phyloP scores from a whole-genome alignment of 2,888 invertebrate genomes.

The Bugula neritina region DNA sequence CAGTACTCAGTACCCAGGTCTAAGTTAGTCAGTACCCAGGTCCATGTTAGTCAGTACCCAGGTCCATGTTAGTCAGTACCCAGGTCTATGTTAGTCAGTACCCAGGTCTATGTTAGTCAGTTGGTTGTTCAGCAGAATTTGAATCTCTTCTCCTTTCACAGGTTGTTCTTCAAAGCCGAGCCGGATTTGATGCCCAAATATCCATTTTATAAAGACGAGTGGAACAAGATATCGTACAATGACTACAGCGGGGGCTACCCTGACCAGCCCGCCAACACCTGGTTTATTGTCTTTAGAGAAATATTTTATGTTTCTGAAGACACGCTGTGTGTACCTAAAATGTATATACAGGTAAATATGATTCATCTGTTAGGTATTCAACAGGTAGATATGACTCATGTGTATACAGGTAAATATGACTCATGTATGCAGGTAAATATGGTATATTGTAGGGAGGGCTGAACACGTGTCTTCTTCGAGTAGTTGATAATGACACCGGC shows the following conservation, averaged over 20 bases:
- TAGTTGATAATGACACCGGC: slow-evolving; percentile 53
- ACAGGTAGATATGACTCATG: neutral
- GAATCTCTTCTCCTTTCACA: too few relatives aligned
- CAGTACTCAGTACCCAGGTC: too few relatives aligned
- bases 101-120: too few relatives aligned
- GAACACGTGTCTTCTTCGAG: slow-evolving; percentile 48
- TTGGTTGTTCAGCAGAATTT: too few relatives aligned
- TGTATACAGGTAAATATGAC: neutral
- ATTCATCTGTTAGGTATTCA: neutral
- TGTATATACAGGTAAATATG: slow-evolving; percentile 42
- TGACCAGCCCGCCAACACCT: slow-evolving; percentile 49
- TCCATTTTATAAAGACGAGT: slow-evolving; percentile 52
- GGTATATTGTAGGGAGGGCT: slow-evolving; percentile 25
- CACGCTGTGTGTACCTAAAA: slow-evolving; percentile 48
- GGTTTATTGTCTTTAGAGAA: slow-evolving; percentile 54
- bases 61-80: too few relatives aligned
- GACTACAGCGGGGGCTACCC: slow-evolving; percentile 50
- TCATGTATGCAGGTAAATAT: too few relatives aligned
- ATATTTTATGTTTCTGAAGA: slow-evolving; percentile 49
- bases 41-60: too few relatives aligned
- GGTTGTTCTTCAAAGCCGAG: slow-evolving; percentile 47
- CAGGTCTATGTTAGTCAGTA: too few relatives aligned
- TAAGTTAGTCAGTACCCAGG: too few relatives aligned
- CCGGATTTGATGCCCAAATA: slow-evolving; percentile 48
- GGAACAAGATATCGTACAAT: slow-evolving; percentile 52